A percentile compares a stretch with the other conserved stretches of the same genome.
phyloP scores from a whole-genome alignment of 2,113 vertebrate genomes.

The Cranoglanis bouderius region DNA sequence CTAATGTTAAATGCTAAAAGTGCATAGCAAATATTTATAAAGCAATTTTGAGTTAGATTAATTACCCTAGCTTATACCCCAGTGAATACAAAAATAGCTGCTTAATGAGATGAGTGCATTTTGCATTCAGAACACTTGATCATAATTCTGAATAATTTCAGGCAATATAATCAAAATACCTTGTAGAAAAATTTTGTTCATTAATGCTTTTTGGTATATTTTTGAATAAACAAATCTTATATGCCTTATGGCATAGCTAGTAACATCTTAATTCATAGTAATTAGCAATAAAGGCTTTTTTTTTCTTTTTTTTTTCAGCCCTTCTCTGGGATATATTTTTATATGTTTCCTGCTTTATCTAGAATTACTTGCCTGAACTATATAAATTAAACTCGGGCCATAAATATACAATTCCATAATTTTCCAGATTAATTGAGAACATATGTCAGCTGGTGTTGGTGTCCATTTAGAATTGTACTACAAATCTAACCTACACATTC shows the following conservation, averaged over 20 bases:
- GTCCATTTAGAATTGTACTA: background rate
- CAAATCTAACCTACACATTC: background rate
- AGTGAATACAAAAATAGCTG: background rate
- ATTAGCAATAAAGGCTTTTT: background rate
- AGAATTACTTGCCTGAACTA: background rate
- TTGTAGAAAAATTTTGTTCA: background rate
- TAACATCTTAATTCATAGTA: background rate
- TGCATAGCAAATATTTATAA: background rate
- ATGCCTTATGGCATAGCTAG: background rate
- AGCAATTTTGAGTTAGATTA: background rate
- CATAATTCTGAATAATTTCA: background rate
- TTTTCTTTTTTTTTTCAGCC: background rate
- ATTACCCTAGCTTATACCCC: background rate
- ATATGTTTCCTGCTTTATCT: background rate
- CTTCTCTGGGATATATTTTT: background rate
- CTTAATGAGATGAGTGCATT: constrained; percentile 1
- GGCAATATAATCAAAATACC: background rate
- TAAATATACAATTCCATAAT: background rate
- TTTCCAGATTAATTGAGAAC: background rate
- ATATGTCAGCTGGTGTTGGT: background rate
- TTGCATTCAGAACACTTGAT: background rate
- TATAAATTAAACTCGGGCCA: constrained; percentile 13
- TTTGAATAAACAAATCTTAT: background rate
- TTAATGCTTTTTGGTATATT: background rate
- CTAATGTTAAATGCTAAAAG: background rate